phyloP scores from a whole-genome alignment of 2,113 vertebrate genomes.

The Oxyruncus cristatus region DNA sequence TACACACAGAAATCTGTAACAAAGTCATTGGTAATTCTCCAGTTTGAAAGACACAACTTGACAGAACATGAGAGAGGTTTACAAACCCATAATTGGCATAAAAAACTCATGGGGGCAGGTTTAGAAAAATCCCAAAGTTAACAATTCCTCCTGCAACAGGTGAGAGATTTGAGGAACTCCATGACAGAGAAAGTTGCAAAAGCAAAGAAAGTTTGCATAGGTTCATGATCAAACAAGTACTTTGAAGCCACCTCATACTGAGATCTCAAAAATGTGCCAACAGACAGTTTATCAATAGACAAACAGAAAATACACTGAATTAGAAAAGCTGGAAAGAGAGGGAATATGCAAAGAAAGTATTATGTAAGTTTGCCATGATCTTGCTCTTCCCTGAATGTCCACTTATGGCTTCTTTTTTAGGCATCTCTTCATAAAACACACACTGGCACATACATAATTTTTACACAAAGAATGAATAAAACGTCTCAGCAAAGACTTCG shows the following conservation, averaged over 20 bases:
- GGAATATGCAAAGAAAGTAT: background rate
- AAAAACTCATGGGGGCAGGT: background rate
- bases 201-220: background rate
- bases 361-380: background rate
- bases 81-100: background rate
- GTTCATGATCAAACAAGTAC: background rate
- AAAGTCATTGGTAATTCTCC: background rate
- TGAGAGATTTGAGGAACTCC: background rate
- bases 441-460: background rate
- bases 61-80: background rate
- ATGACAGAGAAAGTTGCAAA: background rate
- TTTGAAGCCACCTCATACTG: background rate
- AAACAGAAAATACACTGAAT: background rate
- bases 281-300: background rate
- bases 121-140: background rate
- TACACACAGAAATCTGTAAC: background rate
- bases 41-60: background rate
- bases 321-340: background rate
- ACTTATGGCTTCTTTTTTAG: background rate
- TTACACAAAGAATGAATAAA: background rate
- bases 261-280: background rate
- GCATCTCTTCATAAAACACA: background rate
- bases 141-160: background rate
- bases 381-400: background rate
- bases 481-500: background rate